Conservation (phyloP, 2,797 vertebrate species). For the Tamandua tetradactyla region DNA sequence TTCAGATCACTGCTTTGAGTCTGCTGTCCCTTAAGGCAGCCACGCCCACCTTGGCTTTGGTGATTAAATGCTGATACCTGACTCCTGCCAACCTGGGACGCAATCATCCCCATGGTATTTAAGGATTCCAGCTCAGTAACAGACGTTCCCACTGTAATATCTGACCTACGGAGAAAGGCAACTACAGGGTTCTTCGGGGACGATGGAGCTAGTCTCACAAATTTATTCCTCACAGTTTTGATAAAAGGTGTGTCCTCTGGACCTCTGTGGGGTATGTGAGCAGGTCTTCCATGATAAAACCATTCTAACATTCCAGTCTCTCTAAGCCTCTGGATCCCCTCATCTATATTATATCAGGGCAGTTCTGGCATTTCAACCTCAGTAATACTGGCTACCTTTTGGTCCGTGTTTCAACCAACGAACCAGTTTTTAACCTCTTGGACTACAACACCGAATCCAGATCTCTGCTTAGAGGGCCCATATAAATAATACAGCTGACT, state of each 20-base stretch:
- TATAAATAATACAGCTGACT: neutral
- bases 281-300: neutral
- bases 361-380: neutral
- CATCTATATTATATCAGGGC: neutral
- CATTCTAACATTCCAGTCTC: neutral
- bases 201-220: too few species aligned
- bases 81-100: too few species aligned
- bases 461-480: neutral
- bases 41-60: neutral
- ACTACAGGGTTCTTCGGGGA: too few species aligned
- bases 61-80: neutral
- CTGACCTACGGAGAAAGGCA: too few species aligned
- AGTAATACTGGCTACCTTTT: neutral
- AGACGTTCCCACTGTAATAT: neutral
- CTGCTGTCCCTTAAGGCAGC: neutral
- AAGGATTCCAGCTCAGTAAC: too few species aligned
- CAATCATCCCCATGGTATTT: neutral
- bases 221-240: neutral
- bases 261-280: neutral
- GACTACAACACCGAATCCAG: neutral
- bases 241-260: too few species aligned
- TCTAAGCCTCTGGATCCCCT: neutral
- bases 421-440: neutral
- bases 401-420: neutral
- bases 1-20: too few species aligned